These are phyloP conservation scores for silkworm (Bombyx mori) DNA, from an alignment of 1,140 invertebrate genomes.

Conservation along the genomic window DNA sequence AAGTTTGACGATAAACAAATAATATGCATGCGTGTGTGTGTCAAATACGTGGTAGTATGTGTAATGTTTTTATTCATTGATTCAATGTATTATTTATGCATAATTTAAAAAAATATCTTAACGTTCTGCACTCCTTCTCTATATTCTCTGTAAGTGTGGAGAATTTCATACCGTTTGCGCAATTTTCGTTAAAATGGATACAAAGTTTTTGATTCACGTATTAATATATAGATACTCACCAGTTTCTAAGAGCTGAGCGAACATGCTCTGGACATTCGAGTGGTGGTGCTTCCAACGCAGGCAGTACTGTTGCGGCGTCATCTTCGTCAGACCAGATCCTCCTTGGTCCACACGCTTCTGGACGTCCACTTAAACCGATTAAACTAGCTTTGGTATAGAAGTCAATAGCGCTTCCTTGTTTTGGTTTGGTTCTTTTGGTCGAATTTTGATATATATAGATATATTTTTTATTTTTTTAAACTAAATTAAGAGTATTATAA, in stretches of 20 bases:
- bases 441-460: background rate
- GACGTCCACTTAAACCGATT: background rate
- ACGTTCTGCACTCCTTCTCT: no score
- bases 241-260: slow-evolving; percentile 86
- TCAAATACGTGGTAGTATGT: no score
- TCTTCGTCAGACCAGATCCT: slow-evolving; percentile 27
- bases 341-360: background rate
- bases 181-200: no score
- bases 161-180: no score
- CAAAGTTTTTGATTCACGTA: no score
- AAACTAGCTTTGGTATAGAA: slow-evolving; percentile 30
- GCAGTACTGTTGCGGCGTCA: slow-evolving; percentile 90
- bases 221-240: slow-evolving; percentile 32
- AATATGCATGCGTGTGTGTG: no score
- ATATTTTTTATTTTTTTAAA: background rate
- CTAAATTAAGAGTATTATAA: no score
- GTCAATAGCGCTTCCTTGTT: slow-evolving; percentile 12
- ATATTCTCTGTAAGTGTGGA: no score
- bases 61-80: no score
- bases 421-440: background rate
- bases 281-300: slow-evolving; percentile 93
- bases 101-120: no score
- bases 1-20: no score
- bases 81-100: no score
- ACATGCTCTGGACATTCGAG: slow-evolving; percentile 91